These are phyloP conservation scores for Drosophila kambysellisi DNA, from an alignment of 2,888 invertebrate species.

Conservation along the genomic window DNA sequence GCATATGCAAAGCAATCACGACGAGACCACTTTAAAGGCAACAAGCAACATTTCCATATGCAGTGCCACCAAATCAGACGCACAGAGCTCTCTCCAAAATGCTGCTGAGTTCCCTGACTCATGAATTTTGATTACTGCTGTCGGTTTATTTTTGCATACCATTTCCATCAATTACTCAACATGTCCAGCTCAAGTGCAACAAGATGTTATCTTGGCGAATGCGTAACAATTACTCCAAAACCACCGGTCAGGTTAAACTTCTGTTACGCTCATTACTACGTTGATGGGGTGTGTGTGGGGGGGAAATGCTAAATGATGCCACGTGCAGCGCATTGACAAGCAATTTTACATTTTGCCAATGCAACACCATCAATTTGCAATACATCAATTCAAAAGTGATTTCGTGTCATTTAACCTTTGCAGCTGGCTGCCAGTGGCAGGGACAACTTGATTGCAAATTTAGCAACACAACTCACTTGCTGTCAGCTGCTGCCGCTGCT, in stretches of 20 bases:
- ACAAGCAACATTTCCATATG: conserved; percentile 60
- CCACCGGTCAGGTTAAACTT: conserved; percentile 25
- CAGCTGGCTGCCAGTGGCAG: conserved; percentile 54
- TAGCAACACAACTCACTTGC: conserved; percentile 40
- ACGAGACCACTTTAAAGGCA: conserved; percentile 51
- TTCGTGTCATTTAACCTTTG: conserved; percentile 72
- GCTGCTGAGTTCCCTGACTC: conserved; percentile 49
- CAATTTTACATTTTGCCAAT: conserved; percentile 66
- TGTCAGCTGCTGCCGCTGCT: conserved; percentile 17
- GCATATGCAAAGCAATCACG: conserved; percentile 67
- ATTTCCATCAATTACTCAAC: conserved; percentile 50
- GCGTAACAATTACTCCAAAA: conserved; percentile 29
- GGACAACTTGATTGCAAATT: conserved; percentile 75
- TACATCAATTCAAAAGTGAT: conserved; percentile 61
- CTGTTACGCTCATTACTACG: conserved; percentile 42
- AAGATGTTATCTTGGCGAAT: conserved; percentile 22
- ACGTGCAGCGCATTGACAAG: conserved; percentile 72
- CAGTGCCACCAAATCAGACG: conserved; percentile 49
- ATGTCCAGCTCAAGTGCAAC: conserved; percentile 39
- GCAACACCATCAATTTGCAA: conserved; percentile 76
- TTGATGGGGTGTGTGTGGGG: not conserved
- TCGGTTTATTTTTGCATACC: conserved; percentile 76
- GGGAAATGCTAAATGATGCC: conserved; percentile 67
- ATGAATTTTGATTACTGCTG: conserved; percentile 80
- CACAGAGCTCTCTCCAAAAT: conserved; percentile 21